phyloP scores from a whole-genome alignment of 2,797 vertebrate species.

The Sphaeramia orbicularis region DNA sequence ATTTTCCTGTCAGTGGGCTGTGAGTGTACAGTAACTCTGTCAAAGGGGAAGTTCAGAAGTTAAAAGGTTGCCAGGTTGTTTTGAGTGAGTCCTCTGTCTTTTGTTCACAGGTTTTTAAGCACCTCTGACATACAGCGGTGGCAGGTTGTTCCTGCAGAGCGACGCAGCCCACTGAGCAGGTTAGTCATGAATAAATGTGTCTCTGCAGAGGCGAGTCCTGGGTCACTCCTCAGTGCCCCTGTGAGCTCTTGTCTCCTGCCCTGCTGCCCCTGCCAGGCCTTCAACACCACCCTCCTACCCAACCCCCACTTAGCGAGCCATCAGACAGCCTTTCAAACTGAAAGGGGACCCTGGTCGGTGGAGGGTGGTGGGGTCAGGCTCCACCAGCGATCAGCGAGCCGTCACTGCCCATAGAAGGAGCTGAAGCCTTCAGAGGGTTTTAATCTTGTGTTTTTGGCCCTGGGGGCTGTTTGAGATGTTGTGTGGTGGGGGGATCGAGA shows the following conservation, averaged over 20 bases:
- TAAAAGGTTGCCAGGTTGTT: slow-evolving; percentile 3
- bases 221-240: slow-evolving; percentile 47
- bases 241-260: slow-evolving; percentile 57
- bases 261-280: slow-evolving; percentile 40
- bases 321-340: slow-evolving; percentile 28
- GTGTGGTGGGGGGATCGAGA: slow-evolving; percentile 23
- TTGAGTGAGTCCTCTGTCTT: background rate
- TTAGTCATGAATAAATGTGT: slow-evolving; percentile 48
- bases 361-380: slow-evolving; percentile 64
- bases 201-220: slow-evolving; percentile 13
- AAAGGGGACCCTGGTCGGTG: slow-evolving; percentile 21
- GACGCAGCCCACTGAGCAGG: slow-evolving; percentile 39
- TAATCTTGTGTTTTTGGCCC: slow-evolving; percentile 64
- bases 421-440: slow-evolving; percentile 55
- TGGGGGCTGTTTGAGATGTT: slow-evolving; percentile 36
- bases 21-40: background rate
- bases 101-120: slow-evolving; percentile 15
- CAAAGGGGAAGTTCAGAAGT: background rate
- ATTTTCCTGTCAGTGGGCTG: too few species aligned
- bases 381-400: slow-evolving; percentile 47
- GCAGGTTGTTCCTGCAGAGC: slow-evolving; percentile 15
- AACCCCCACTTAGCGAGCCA: slow-evolving; percentile 14
- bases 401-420: slow-evolving; percentile 76
- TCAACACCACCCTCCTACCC: slow-evolving; percentile 4
- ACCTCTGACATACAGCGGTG: background rate